Evolutionary conservation across 2,113 vertebrate genomes (phyloP).

Genomic region (Arenaria interpres): DNA sequence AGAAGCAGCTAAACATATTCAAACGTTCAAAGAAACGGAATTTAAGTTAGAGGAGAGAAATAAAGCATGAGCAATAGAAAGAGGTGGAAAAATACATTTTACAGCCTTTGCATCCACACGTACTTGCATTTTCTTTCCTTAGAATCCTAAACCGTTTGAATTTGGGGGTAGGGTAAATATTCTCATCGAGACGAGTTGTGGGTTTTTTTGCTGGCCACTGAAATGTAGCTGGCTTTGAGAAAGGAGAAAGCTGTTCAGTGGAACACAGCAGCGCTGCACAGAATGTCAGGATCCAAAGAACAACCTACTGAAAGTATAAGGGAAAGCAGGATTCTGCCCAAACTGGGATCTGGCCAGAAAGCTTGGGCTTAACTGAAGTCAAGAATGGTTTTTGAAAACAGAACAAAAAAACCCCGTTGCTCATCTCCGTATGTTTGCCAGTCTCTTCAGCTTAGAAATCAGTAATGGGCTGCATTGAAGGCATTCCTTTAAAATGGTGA

Average conservation of each 20-base stretch:
- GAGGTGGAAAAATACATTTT: background rate
- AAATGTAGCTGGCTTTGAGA: background rate
- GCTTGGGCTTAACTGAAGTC: background rate
- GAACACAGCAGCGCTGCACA: background rate
- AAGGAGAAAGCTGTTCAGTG: background rate
- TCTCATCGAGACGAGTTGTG: background rate
- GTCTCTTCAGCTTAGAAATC: background rate
- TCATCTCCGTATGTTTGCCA: background rate
- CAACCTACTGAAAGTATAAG: background rate
- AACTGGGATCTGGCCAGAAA: background rate
- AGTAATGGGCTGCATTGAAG: background rate
- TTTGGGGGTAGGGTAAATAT: background rate
- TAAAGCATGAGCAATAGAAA: background rate
- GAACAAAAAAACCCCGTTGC: background rate
- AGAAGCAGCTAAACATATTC: background rate
- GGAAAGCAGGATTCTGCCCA: background rate
- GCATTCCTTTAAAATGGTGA: background rate
- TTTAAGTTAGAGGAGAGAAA: background rate
- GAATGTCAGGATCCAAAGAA: background rate
- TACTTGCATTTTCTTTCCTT: background rate
- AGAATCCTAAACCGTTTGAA: background rate
- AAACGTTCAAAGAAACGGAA: background rate
- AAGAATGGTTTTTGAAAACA: background rate
- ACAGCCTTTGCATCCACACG: background rate
- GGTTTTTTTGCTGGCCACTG: background rate